These are phyloP conservation scores for Tamandua tetradactyla DNA, from an alignment of 2,797 vertebrate species.

Conservation along the genomic window DNA sequence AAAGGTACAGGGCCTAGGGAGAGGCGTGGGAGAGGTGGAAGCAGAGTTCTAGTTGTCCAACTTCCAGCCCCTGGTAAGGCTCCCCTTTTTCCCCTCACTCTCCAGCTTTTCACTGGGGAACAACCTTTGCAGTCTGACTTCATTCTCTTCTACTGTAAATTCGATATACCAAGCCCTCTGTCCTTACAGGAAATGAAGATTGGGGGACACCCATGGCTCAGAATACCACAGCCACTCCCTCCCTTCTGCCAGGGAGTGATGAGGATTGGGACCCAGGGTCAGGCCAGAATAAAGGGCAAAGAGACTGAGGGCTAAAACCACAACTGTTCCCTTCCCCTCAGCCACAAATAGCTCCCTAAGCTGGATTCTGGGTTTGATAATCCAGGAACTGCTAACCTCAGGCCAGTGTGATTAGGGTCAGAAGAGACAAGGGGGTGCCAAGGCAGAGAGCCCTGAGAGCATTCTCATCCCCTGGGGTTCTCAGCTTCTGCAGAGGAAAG, in stretches of 20 bases:
- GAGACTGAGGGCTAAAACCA: conserved; percentile 21
- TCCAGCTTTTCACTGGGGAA: not conserved
- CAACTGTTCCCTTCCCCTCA: conserved; percentile 5
- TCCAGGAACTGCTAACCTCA: conserved; percentile 62
- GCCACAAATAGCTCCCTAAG: conserved; percentile 75
- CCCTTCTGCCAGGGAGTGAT: not conserved
- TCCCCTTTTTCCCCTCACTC: not conserved
- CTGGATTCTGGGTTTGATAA: conserved; percentile 68
- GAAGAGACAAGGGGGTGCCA: not conserved
- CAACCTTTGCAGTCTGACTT: not conserved
- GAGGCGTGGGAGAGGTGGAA: not conserved
- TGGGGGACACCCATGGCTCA: not conserved
- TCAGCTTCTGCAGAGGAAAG: conserved; percentile 22
- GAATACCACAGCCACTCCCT: not conserved
- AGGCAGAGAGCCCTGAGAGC: not conserved
- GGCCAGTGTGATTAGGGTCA: conserved; percentile 70
- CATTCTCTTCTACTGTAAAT: conserved; percentile 5
- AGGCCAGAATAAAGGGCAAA: conserved; percentile 8
- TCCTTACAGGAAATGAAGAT: not conserved
- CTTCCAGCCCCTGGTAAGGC: not conserved
- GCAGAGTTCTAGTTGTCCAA: not conserved
- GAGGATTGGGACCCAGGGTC: conserved; percentile 4
- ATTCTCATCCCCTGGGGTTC: not conserved
- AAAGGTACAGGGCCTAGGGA: not conserved
- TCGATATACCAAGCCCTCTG: not conserved